These are phyloP conservation scores for Mixornis gularis DNA, from an alignment of 2,113 vertebrate genomes.

Conservation along the genomic window DNA sequence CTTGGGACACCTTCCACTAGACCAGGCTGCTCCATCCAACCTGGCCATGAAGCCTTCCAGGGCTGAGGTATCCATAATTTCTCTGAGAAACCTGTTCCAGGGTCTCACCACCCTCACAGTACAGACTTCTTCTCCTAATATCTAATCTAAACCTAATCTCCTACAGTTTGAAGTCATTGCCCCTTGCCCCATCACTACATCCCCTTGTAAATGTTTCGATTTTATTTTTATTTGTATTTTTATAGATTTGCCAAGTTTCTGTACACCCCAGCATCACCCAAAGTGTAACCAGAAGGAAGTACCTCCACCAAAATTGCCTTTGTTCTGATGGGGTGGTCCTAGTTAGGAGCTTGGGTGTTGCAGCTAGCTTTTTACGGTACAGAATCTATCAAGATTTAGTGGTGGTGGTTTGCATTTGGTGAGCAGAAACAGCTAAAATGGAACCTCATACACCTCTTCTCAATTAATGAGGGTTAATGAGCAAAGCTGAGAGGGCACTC, in stretches of 20 bases:
- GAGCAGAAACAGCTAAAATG: not conserved
- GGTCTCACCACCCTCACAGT: not conserved
- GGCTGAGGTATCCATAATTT: not conserved
- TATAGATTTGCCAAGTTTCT: not conserved
- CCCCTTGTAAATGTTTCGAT: not conserved
- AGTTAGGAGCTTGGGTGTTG: not conserved
- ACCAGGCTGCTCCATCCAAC: not conserved
- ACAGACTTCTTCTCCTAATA: not conserved
- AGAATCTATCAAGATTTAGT: not conserved
- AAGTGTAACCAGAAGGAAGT: not conserved
- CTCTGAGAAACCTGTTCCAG: not conserved
- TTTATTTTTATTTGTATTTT: not conserved
- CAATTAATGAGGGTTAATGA: not conserved
- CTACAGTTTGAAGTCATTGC: not conserved
- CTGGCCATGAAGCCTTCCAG: not conserved
- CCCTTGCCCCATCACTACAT: not conserved
- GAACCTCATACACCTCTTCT: not conserved
- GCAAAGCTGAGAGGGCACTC: not conserved
- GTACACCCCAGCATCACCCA: not conserved
- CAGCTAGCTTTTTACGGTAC: not conserved
- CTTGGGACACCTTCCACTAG: not conserved
- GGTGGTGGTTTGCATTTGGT: not conserved
- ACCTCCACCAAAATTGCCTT: not conserved
- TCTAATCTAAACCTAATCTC: not conserved
- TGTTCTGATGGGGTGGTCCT: not conserved